Base-by-base conservation (phyloP, 2,113 vertebrate genomes). In the Ursus arctos region DNA sequence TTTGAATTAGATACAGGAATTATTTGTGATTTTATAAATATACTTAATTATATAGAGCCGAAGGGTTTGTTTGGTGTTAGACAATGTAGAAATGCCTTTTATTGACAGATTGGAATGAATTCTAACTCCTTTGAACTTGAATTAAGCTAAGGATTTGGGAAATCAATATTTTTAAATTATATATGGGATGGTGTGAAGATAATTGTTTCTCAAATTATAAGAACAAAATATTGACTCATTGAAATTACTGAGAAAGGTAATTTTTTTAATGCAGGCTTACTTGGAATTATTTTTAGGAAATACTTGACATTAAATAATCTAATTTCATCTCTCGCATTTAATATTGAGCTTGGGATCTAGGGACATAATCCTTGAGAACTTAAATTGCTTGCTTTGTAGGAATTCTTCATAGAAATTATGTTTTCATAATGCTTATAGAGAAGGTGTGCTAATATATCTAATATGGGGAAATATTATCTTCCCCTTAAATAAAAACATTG, bases 261-360 rank as follows among this genome's bases (percentile, higher is more conserved):
- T 40, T 69, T 49, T 90, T 81, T 94, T 47, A 74, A 71, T 86
- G 79, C 6, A 40, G 8, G 2, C 31, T 93, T 94, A 55, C 18
- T 80, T 87, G 72, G 18, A 95, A 92, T 85, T 82, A 90, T 67
- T 86, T 96, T 85, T 88, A 86, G 31, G 21, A 61, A 90, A 65
- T 63, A 86, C 0, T 63, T 97, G 16, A 51, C 5, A 18, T 28
- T 71, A 31, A 91, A 71, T 84, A 43, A 76, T 93, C 71, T 86
- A 47, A 80, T 88, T 92, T 96, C 7, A 53, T 89, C 6, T 91
- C 31, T 92, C 36, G 24, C 22, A 72, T 10, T 53, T 93, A 90
- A 69, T 92, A n/a, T 36, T 63, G 31, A 71, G 15, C 14, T 47
- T 16, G 13, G 92, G 10, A 36, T 86, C 33, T 94, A 36, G 6